phyloP scores from a whole-genome alignment of 1,140 invertebrate genomes.

The Harpegnathos saltator region DNA sequence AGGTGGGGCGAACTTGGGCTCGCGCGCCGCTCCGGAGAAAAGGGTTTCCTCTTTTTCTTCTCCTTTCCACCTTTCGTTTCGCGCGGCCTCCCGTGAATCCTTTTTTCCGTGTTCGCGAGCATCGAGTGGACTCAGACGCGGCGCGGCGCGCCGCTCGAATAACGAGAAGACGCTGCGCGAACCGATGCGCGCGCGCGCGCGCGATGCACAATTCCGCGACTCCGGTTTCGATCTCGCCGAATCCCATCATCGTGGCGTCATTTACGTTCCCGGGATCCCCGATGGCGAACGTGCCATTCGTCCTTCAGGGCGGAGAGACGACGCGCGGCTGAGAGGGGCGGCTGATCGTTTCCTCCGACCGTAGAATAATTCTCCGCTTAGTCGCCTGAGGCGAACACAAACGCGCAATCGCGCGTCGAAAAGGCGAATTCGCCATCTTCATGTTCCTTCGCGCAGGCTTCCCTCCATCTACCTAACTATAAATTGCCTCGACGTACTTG shows the following conservation, averaged over 20 bases:
- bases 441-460: constrained; percentile 12
- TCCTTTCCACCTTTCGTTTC: constrained; percentile 50
- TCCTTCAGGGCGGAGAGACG: too few species aligned
- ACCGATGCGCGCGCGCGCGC: too few species aligned
- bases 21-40: constrained; percentile 62
- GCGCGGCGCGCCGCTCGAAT: constrained; percentile 25
- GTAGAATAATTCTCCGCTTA: not conserved
- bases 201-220: not conserved
- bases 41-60: constrained; percentile 43
- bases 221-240: not conserved
- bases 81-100: constrained; percentile 24
- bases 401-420: not conserved
- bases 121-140: constrained; percentile 24
- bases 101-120: constrained; percentile 47
- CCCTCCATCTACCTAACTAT: constrained; percentile 26
- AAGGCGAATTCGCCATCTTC: not conserved
- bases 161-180: constrained; percentile 16
- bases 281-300: constrained; percentile 7
- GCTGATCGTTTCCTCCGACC: not conserved
- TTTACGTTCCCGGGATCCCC: not conserved
- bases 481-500: constrained; percentile 27
- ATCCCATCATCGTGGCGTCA: not conserved
- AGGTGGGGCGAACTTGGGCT: constrained; percentile 68
- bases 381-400: not conserved
- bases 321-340: not conserved